These are phyloP conservation scores for Mythimna impura DNA, from an alignment of 2,888 invertebrate genomes.

Conservation along the genomic window DNA sequence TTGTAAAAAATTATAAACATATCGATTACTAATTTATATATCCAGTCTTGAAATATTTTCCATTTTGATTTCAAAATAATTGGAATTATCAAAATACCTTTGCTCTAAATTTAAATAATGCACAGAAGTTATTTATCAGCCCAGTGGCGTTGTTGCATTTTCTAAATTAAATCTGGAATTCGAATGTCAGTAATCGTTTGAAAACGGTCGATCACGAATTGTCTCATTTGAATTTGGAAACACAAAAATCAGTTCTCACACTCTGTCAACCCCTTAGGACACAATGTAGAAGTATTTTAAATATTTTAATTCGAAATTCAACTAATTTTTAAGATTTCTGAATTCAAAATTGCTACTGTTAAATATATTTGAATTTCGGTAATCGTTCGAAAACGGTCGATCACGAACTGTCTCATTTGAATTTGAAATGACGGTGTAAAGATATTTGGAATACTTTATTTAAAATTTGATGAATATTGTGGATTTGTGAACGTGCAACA, in stretches of 20 bases:
- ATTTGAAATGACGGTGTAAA: constrained; percentile 77
- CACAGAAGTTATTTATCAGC: constrained; percentile 39
- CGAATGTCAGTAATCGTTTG: constrained; percentile 39
- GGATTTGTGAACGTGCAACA: constrained; percentile 53
- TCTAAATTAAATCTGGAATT: constrained; percentile 53
- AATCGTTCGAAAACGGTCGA: constrained; percentile 59
- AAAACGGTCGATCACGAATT: constrained; percentile 65
- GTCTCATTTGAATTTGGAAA: constrained; percentile 75
- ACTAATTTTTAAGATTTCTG: not conserved
- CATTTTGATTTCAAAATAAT: constrained; percentile 13
- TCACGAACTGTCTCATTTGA: constrained; percentile 71
- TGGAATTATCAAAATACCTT: constrained; percentile 42
- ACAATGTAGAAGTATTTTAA: constrained; percentile 62
- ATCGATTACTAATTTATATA: too few species aligned
- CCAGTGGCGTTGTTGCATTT: constrained; percentile 30
- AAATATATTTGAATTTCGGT: constrained; percentile 47
- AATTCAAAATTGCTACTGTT: constrained; percentile 2
- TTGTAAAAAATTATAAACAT: too few species aligned
- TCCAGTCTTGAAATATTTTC: too few species aligned
- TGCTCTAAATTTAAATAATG: constrained; percentile 11
- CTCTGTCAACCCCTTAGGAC: constrained; percentile 71
- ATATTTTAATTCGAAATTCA: constrained; percentile 60
- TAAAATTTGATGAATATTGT: constrained; percentile 55
- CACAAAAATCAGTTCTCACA: constrained; percentile 81
- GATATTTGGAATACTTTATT: constrained; percentile 65